A percentile compares a stretch with the other conserved stretches of the same genome.
These are phyloP conservation scores for Noctilio leporinus DNA, from an alignment of 2,113 vertebrate species.

Conservation along the genomic window DNA sequence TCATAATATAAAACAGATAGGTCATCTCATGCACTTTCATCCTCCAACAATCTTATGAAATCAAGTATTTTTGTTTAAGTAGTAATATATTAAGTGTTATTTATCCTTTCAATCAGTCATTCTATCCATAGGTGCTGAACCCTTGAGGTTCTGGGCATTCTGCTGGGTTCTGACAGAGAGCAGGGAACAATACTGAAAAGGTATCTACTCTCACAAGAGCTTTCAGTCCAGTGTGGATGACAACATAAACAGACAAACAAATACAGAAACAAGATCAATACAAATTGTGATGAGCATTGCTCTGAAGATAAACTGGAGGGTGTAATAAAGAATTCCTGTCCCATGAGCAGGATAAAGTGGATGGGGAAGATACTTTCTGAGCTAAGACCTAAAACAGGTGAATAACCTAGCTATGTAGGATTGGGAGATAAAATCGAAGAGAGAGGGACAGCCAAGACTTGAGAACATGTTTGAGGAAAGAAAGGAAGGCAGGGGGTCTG, in stretches of 20 bases:
- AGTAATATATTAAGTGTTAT: no score
- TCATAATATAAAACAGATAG: neutral
- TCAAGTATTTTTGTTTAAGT: neutral
- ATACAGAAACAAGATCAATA: neutral
- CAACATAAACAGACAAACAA: neutral
- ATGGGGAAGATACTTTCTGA: neutral
- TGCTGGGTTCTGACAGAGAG: neutral
- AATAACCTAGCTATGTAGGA: neutral
- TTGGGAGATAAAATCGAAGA: neutral
- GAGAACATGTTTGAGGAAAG: neutral
- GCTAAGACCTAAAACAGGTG: neutral
- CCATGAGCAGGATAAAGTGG: neutral
- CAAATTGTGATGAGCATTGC: neutral
- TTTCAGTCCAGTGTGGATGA: neutral
- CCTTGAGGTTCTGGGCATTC: neutral
- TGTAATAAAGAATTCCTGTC: neutral
- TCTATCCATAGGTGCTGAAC: neutral
- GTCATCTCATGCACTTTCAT: neutral
- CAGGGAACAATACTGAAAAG: neutral
- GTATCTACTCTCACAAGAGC: neutral
- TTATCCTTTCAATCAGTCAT: neutral
- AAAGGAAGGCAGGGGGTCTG: neutral
- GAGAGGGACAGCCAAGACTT: neutral
- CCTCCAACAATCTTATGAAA: neutral
- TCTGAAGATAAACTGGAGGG: neutral